These are phyloP conservation scores for Suncus etruscus DNA, from an alignment of 2,113 vertebrate genomes.

Conservation along the genomic window DNA sequence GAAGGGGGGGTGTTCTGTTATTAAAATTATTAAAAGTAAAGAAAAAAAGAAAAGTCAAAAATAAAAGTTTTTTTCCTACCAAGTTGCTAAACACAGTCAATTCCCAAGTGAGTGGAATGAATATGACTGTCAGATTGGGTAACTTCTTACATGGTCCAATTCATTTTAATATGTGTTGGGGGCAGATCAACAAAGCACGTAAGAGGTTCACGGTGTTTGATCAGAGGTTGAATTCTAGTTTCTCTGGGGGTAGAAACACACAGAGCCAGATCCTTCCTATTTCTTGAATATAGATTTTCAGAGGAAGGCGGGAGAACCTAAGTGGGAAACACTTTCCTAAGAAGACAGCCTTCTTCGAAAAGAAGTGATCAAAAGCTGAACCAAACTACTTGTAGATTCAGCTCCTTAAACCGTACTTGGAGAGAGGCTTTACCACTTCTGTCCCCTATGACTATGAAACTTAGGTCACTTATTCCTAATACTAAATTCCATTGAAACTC, in stretches of 20 bases:
- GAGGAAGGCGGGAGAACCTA: not conserved
- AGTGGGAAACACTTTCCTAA: too few relatives aligned
- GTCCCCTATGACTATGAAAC: too few relatives aligned
- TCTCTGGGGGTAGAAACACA: conserved; percentile 6
- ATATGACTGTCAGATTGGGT: not conserved
- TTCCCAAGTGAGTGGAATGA: not conserved
- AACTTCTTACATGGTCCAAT: not conserved
- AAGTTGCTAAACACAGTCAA: not conserved
- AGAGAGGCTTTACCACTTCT: too few relatives aligned
- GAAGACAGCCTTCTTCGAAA: too few relatives aligned
- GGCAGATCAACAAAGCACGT: not conserved
- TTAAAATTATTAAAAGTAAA: too few relatives aligned
- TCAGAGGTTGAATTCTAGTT: not conserved
- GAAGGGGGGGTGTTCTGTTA: too few relatives aligned
- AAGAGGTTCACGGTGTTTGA: not conserved
- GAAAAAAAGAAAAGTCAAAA: too few relatives aligned
- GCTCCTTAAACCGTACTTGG: too few relatives aligned
- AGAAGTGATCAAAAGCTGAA: too few relatives aligned
- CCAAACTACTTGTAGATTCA: too few relatives aligned
- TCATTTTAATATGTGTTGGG: not conserved
- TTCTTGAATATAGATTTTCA: not conserved
- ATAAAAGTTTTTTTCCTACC: not conserved
- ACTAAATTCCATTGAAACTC: too few relatives aligned
- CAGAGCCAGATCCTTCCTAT: not conserved
- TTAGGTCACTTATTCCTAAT: too few relatives aligned